Evolutionary conservation across 2,797 vertebrate genomes (phyloP).

Genomic region (Chromis chromis): DNA sequence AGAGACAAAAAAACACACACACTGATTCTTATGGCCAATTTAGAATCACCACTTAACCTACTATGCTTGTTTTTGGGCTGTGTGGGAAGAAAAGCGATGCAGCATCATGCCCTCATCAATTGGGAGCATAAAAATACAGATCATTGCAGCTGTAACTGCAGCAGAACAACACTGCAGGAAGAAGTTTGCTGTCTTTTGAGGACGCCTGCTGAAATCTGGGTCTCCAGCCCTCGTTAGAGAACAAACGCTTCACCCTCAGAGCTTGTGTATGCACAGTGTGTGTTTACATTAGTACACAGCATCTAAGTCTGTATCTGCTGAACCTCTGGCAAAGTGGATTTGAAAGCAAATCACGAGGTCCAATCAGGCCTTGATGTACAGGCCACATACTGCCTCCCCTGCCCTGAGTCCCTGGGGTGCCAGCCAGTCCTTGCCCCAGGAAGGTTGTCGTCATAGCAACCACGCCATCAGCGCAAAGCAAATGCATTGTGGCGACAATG

Average conservation of each 20-base stretch:
- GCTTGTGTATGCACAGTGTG: neutral
- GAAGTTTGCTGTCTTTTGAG: neutral
- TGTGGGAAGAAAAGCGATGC: too few relatives aligned
- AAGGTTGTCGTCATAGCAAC: conserved; percentile 87
- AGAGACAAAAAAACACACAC: too few relatives aligned
- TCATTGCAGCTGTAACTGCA: neutral
- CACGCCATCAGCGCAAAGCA: conserved; percentile 71
- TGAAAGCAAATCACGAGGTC: conserved; percentile 3
- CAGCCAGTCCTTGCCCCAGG: conserved; percentile 78
- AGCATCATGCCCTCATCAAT: too few relatives aligned
- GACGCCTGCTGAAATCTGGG: neutral
- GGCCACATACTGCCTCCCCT: conserved; percentile 34
- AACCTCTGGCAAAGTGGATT: neutral
- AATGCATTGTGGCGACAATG: conserved; percentile 59
- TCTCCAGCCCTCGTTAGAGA: neutral
- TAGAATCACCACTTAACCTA: too few relatives aligned
- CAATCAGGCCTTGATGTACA: conserved; percentile 36
- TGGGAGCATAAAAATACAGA: neutral
- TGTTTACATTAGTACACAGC: neutral
- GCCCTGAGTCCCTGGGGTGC: conserved; percentile 66
- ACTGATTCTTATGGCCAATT: too few relatives aligned
- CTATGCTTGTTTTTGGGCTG: too few relatives aligned
- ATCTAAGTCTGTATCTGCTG: neutral
- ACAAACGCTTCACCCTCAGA: neutral
- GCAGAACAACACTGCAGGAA: neutral